Base-by-base conservation (phyloP, 2,113 vertebrate genomes). In the Pycnonotus jocosus region DNA sequence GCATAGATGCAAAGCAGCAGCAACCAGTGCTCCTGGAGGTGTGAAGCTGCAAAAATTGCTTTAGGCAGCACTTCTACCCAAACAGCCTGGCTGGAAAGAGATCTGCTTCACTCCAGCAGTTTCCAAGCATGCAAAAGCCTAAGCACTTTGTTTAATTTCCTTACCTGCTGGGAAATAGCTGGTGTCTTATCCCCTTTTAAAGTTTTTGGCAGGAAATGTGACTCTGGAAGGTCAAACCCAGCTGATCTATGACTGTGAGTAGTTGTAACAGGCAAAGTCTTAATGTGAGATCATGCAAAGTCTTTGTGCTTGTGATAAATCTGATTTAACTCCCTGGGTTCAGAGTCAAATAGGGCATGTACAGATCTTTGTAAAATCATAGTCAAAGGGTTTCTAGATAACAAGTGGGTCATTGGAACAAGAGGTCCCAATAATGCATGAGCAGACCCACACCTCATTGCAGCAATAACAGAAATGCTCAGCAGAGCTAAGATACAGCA, bases 131-230 rank as follows among this genome's bases (percentile, higher is more conserved):
- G 64, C 56, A 64, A 78, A 86, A 84, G 45, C 76, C 42, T 15
- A 8, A 81, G 45, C 11, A 3, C 76, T 81, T 93, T 79, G 61
- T 84, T 95, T 82, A 28, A 86, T 72, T 92, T 92, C 86, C 86
- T 89, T 31, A 88, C 92, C 91, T 94, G 94, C 88, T 93, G 94
- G 83, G 91, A 86, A 92, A 70, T 53, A 48, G 65, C 70, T 56
- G 11, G 44, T 76, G 60, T 89, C n/a, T 95, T 89, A 64, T 30
- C n/a, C 81, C 50, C 50, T 72, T 76, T 56, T 66, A 51, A 66
- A 58, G 65, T 30, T 87, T 92, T 86, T 93, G 89, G 95, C 91
- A 95, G 81, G 91, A 87, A 94, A 44, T 15, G 28, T 68, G 88
- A 38, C 42, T 81, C 83, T 95, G 78, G 56, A 86, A 91, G 89